Conservation (phyloP, 1,140 invertebrate species). For the Oryctes rhinoceros region DNA sequence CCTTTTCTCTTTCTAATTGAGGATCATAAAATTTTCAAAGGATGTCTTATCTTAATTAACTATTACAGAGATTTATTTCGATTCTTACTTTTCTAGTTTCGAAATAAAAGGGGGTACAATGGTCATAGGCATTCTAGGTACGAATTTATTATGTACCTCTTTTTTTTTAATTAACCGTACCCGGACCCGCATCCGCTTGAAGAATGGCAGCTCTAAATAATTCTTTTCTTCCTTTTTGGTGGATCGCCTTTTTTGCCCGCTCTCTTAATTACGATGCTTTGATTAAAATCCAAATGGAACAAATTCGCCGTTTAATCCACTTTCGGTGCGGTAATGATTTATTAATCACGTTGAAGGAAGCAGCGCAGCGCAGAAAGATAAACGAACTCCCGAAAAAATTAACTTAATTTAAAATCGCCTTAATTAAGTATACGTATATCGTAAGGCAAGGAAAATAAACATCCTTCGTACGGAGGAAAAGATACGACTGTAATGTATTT, state of each 20-base stretch:
- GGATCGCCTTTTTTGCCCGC: conserved; percentile 6
- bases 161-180: conserved; percentile 19
- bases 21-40: too few relatives aligned
- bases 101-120: too few relatives aligned
- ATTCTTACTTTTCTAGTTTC: too few relatives aligned
- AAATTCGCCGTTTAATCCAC: conserved; percentile 27
- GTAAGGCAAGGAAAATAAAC: neutral
- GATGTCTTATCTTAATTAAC: too few relatives aligned
- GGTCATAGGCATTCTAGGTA: neutral
- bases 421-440: conserved; percentile 16
- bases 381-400: neutral
- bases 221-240: conserved; percentile 12
- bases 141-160: neutral
- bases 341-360: conserved; percentile 6
- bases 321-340: conserved; percentile 18
- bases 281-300: conserved; percentile 24
- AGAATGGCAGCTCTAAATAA: neutral
- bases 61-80: too few relatives aligned
- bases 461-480: neutral
- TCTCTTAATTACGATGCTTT: conserved; percentile 26
- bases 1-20: too few relatives aligned
- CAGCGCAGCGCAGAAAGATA: neutral
- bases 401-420: conserved; percentile 15
- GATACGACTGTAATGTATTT: neutral
- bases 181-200: neutral